Conservation (phyloP, 2,113 vertebrate genomes). For the Litocranius walleri region DNA sequence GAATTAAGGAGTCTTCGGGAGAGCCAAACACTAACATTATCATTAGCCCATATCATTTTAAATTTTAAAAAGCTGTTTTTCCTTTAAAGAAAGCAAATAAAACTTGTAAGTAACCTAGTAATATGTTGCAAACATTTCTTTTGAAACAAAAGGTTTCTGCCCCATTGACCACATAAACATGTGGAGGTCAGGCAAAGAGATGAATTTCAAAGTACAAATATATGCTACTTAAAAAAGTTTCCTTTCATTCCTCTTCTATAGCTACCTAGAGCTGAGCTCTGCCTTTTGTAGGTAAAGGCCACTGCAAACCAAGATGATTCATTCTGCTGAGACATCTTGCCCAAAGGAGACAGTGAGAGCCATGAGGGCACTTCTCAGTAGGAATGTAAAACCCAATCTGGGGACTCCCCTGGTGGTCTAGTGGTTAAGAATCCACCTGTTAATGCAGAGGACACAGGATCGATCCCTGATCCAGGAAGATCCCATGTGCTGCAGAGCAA, state of each 20-base stretch:
- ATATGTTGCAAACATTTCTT: neutral
- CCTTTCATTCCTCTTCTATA: neutral
- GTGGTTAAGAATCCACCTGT: neutral
- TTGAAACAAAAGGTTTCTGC: neutral
- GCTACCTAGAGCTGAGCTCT: neutral
- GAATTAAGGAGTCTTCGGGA: neutral
- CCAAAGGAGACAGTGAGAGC: neutral
- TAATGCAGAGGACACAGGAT: neutral
- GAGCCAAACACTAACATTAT: neutral
- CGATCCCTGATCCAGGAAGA: neutral
- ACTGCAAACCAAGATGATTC: neutral
- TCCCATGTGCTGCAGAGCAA: neutral
- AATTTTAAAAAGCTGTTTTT: neutral
- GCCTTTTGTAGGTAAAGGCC: neutral
- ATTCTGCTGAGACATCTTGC: neutral
- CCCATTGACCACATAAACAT: neutral
- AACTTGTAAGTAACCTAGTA: neutral
- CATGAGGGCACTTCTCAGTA: neutral
- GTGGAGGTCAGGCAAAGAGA: neutral
- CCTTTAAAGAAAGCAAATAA: neutral
- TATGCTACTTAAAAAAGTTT: neutral
- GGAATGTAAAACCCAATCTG: neutral
- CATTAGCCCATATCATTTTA: neutral
- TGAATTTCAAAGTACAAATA: neutral
- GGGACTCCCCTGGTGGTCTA: neutral